Conservation (phyloP, 1,140 invertebrate species). For the Drosophila azteca region DNA sequence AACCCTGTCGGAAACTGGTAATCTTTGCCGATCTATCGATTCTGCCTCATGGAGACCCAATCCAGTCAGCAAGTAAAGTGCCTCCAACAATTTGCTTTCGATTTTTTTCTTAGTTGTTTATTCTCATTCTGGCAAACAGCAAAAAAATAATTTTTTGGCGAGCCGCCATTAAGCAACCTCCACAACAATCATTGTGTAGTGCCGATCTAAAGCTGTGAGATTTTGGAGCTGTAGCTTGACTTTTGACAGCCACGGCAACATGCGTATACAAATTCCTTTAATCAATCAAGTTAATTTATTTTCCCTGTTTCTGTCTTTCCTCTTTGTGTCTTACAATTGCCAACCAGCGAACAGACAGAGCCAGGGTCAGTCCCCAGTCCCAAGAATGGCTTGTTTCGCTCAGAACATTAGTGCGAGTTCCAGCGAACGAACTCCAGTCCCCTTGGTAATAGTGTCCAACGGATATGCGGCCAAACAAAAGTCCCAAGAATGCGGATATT, state of each 20-base stretch:
- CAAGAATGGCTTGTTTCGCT: slow-evolving; percentile 8
- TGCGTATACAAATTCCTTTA: slow-evolving; percentile 56
- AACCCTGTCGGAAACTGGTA: too few species aligned
- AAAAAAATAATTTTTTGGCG: slow-evolving; percentile 59
- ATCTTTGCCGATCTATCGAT: neutral
- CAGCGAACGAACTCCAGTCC: neutral
- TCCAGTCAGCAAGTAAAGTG: slow-evolving; percentile 4
- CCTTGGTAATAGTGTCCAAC: slow-evolving; percentile 13
- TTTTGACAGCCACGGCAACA: slow-evolving; percentile 32
- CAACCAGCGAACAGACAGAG: slow-evolving; percentile 17
- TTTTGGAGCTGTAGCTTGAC: slow-evolving; percentile 3
- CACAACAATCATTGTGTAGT: slow-evolving; percentile 22
- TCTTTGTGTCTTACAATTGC: slow-evolving; percentile 33
- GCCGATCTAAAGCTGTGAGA: neutral
- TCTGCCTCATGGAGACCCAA: neutral
- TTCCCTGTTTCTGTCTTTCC: slow-evolving; percentile 46
- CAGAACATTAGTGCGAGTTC: slow-evolving; percentile 26
- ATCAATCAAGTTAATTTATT: slow-evolving; percentile 74
- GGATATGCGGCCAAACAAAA: slow-evolving; percentile 42
- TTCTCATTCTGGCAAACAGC: neutral
- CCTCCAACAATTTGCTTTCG: slow-evolving; percentile 14
- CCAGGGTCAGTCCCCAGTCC: slow-evolving; percentile 31
- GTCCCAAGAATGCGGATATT: slow-evolving; percentile 40
- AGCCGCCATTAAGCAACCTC: slow-evolving; percentile 53
- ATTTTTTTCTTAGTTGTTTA: neutral